phyloP scores from a whole-genome alignment of 1,140 invertebrate genomes.

The Hycleus phaleratus region DNA sequence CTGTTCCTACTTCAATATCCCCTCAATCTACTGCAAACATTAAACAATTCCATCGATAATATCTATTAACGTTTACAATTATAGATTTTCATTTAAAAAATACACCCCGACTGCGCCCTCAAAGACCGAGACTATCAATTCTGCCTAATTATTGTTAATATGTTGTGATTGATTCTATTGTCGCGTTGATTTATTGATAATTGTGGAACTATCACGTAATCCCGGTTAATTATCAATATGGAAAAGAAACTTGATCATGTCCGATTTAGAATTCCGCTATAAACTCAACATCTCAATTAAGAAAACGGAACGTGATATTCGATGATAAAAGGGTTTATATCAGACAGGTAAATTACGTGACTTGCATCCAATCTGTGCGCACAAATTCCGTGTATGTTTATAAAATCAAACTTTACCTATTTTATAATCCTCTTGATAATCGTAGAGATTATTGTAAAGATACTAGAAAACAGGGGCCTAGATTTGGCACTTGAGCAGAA shows the following conservation, averaged over 20 bases:
- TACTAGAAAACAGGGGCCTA: too few relatives aligned
- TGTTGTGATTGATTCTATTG: too few relatives aligned
- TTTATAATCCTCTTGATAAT: slow-evolving; percentile 1
- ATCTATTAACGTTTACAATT: too few relatives aligned
- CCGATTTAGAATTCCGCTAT: slow-evolving; percentile 4
- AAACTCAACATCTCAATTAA: slow-evolving; percentile 14
- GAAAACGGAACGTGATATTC: slow-evolving; percentile 10
- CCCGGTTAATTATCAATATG: too few relatives aligned
- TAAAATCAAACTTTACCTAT: background rate
- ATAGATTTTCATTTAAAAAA: too few relatives aligned
- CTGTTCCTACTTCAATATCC: slow-evolving; percentile 1
- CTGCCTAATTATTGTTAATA: too few relatives aligned
- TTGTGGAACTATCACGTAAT: too few relatives aligned
- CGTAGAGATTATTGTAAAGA: too few relatives aligned
- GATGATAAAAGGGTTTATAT: background rate
- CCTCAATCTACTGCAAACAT: slow-evolving; percentile 9
- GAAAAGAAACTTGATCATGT: slow-evolving; percentile 1
- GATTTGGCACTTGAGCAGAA: background rate
- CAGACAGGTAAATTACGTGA: slow-evolving; percentile 10
- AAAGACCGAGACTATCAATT: too few relatives aligned
- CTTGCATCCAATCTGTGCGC: background rate
- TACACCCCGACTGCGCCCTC: too few relatives aligned
- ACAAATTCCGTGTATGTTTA: background rate
- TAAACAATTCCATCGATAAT: too few relatives aligned
- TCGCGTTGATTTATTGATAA: too few relatives aligned